These are phyloP conservation scores for Cuniculus paca DNA, from an alignment of 2,797 vertebrate genomes.

Conservation along the genomic window DNA sequence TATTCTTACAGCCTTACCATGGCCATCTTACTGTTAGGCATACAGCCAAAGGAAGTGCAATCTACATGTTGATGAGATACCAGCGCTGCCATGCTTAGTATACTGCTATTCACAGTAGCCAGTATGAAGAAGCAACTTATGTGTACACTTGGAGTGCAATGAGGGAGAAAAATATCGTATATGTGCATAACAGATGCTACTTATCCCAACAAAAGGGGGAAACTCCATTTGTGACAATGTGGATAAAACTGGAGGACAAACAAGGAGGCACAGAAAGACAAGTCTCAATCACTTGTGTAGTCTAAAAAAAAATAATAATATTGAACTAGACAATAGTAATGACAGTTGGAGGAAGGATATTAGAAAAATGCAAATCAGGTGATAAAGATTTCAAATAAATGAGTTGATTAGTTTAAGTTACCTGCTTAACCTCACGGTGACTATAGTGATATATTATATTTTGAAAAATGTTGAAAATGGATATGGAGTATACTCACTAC, in stretches of 20 bases:
- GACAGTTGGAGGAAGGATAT: rapidly evolving
- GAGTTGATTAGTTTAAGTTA: not conserved
- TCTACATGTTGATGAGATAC: not conserved
- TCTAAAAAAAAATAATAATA: not conserved
- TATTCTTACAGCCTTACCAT: not conserved
- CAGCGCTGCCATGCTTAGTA: rapidly evolving
- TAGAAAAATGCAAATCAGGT: not conserved
- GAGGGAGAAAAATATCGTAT: not conserved
- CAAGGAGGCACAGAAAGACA: not conserved
- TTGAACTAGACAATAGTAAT: not conserved
- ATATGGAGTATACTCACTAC: not conserved
- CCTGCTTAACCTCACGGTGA: not conserved
- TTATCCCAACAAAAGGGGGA: not conserved
- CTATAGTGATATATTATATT: not conserved
- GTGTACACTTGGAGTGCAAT: not conserved
- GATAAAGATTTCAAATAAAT: not conserved
- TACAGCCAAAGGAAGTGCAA: not conserved
- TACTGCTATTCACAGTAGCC: not conserved
- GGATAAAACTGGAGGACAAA: not conserved
- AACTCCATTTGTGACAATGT: not conserved
- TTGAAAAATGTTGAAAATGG: not conserved
- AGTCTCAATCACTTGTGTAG: not conserved
- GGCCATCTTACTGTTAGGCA: too few relatives aligned
- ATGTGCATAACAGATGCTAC: not conserved
- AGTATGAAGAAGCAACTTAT: not conserved